Evolutionary conservation across 2,113 vertebrate species (phyloP), one percentile per base, ranked within the genome.

Genomic region (Ameiurus melas): DNA sequence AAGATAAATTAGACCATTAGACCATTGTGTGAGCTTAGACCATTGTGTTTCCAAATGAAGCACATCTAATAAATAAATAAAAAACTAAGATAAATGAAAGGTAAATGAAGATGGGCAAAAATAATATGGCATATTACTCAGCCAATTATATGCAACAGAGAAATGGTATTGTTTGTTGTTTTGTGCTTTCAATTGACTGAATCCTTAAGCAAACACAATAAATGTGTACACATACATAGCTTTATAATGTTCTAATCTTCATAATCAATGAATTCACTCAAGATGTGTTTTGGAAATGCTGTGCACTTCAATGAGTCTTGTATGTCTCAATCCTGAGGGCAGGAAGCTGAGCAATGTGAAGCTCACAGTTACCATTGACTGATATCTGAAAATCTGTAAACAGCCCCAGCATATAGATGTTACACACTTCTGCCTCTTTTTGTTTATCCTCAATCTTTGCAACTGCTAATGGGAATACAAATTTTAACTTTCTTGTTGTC

Each of bases 311-410:
- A n/a, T n/a, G 12, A 68, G 19, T 84, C 8, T 36, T 58, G 1
- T 10, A 12, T 20, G 51, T 60, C 62, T 81, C 43, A 25, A 71
- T 64, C 83, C 53, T 64, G 36, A 84, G 73, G 81, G 62, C 58
- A 64, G 25, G 30, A 86, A 77, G 39, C 80, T 43, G 39, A 89
- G 73, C 85, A 70, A 77, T 71, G 83, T 58, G 53, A 85, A 83
- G 39, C 70, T 83, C n/a, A 55, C 12, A 47, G 33, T 85, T 73
- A 73, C 57, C n/a, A 30, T 71, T 86, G 85, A 86, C 9, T 88
- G 84, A 86, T 84, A 78, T 77, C 66, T 75, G 27, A 80, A 86
- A 71, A 75, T 84, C 77, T 80, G n/a, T 84, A 57, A 87, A 83
- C 83, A 78, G 27, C 64, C 62, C 51, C 22, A 89, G 22, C 30